These are phyloP conservation scores for Oreonectes daqikongensis DNA, from an alignment of 2,797 vertebrate species.

Conservation along the genomic window DNA sequence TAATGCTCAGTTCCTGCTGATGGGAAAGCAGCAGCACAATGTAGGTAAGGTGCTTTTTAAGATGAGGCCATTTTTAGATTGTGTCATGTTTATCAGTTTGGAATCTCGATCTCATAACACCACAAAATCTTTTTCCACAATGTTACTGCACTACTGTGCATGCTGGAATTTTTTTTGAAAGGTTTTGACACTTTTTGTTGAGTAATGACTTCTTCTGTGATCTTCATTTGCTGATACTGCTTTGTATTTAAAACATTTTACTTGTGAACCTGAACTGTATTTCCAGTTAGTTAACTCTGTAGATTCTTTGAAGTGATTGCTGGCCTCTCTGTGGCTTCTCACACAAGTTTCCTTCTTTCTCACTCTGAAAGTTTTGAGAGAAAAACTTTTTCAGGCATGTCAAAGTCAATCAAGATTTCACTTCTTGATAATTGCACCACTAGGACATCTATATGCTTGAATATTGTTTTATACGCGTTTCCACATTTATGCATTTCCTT, in stretches of 20 bases:
- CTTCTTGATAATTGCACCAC: neutral
- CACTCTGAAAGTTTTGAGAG: neutral
- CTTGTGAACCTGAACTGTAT: neutral
- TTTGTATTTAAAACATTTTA: neutral
- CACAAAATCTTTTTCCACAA: neutral
- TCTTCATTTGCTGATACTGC: neutral
- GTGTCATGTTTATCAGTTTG: neutral
- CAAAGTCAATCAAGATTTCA: neutral
- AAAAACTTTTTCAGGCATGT: neutral
- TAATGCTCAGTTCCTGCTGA: neutral
- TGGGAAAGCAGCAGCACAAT: neutral
- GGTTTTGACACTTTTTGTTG: neutral
- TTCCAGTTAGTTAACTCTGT: neutral
- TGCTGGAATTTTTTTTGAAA: neutral
- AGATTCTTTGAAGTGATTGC: neutral
- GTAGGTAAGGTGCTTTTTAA: neutral
- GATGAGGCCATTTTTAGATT: neutral
- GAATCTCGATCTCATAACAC: neutral
- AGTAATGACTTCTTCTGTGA: neutral
- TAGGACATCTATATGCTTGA: neutral
- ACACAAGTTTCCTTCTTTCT: neutral
- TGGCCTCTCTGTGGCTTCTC: neutral
- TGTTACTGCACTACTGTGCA: neutral
- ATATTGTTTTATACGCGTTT: neutral
- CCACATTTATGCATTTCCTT: constrained; percentile 7